A percentile compares a stretch with the other conserved stretches of the same genome.
Evolutionary conservation across 2,888 invertebrate genomes (phyloP).

Genomic region (Oscheius sp.): DNA sequence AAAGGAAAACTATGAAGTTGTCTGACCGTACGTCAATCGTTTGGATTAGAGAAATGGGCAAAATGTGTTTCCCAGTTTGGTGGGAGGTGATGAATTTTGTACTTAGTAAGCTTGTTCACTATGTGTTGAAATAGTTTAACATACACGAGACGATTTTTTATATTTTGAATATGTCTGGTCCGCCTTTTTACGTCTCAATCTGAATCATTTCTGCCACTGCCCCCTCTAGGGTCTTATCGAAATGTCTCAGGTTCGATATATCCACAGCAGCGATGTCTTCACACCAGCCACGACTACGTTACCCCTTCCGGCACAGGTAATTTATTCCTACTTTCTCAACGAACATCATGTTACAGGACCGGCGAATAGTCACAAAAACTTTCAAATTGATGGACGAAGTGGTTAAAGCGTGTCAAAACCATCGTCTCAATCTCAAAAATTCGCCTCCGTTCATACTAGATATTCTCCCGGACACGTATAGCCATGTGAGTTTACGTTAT

Average conservation of each 20-base stretch:
- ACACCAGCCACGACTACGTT: constrained; percentile 12
- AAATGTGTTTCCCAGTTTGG: too few relatives aligned
- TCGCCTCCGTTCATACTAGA: constrained; percentile 99
- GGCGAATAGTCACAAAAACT: constrained; percentile 60
- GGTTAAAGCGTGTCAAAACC: constrained; percentile 97
- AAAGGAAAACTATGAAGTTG: not conserved
- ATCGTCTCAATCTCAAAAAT: constrained; percentile 89
- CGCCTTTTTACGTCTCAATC: not conserved
- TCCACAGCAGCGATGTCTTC: constrained; percentile 30
- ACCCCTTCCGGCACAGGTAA: constrained; percentile 26
- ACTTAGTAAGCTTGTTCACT: too few relatives aligned
- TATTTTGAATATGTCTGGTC: too few relatives aligned
- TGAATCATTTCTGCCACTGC: not conserved
- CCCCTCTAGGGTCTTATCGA: not conserved
- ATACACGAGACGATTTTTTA: not conserved
- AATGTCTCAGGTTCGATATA: constrained; percentile 37
- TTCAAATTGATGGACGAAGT: constrained; percentile 77
- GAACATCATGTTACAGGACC: constrained; percentile 59
- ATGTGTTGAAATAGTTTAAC: not conserved
- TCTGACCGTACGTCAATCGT: too few relatives aligned
- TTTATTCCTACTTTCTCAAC: not conserved
- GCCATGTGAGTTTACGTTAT: constrained; percentile 80
- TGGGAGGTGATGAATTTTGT: too few relatives aligned
- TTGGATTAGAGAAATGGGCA: too few relatives aligned
- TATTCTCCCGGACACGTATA: constrained; percentile 98